Evolutionary conservation across 2,888 invertebrate genomes (phyloP).

Genomic region (Troides aeacus): DNA sequence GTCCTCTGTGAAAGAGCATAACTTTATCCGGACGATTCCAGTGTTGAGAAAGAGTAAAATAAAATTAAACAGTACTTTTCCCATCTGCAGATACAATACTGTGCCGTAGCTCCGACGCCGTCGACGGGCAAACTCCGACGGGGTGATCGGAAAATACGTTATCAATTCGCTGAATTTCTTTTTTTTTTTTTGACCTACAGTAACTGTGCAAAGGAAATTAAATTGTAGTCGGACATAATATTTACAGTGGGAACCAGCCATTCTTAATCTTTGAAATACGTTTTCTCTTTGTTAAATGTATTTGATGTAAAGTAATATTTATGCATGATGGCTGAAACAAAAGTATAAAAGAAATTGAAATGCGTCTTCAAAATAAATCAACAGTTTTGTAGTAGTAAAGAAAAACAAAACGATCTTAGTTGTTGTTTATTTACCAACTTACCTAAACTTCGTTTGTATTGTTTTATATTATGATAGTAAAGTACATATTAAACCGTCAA

Average conservation of each 20-base stretch:
- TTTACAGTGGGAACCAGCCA: slow-evolving; percentile 12
- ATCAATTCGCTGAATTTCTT: slow-evolving; percentile 58
- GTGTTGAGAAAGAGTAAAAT: slow-evolving; percentile 13
- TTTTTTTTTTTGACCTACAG: slow-evolving; percentile 42
- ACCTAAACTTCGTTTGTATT: background rate
- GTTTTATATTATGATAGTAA: background rate
- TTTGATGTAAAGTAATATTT: background rate
- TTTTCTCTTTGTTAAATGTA: background rate
- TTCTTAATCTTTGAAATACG: background rate
- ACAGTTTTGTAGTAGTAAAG: too few species aligned
- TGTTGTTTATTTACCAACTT: too few species aligned
- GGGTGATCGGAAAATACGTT: slow-evolving; percentile 59
- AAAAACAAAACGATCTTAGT: too few species aligned
- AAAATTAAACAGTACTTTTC: slow-evolving; percentile 15
- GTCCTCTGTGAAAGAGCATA: slow-evolving; percentile 11
- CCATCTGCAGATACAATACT: slow-evolving; percentile 15
- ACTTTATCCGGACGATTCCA: slow-evolving; percentile 11
- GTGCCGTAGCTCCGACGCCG: slow-evolving; percentile 30
- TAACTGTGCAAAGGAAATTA: slow-evolving; percentile 50
- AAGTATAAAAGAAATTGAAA: too few species aligned
- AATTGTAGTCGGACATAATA: slow-evolving; percentile 39
- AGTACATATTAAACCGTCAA: background rate
- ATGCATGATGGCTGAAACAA: background rate
- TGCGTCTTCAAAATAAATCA: too few species aligned
- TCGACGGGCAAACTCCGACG: slow-evolving; percentile 37